These are phyloP conservation scores for Agrypnia vestita DNA, from an alignment of 1,140 invertebrate genomes.

Conservation along the genomic window DNA sequence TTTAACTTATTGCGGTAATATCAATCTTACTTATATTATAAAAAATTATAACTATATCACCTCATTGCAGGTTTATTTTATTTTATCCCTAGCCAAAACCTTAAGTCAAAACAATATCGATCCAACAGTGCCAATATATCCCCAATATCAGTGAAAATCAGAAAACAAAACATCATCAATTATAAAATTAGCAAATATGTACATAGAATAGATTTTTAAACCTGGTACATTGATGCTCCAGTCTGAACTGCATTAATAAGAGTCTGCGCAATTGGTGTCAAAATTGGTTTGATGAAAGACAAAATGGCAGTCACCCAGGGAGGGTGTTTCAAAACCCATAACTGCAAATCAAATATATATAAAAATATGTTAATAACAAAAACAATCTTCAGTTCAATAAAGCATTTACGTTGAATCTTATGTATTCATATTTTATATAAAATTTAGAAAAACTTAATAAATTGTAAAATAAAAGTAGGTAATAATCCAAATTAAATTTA, in stretches of 20 bases:
- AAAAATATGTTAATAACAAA: conserved; percentile 34
- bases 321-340: conserved; percentile 85
- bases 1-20: too few relatives aligned
- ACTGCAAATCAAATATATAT: conserved; percentile 65
- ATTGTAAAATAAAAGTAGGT: too few relatives aligned
- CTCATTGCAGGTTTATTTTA: too few relatives aligned
- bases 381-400: background rate
- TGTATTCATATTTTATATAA: background rate
- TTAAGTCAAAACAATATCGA: too few relatives aligned
- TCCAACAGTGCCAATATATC: too few relatives aligned
- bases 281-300: conserved; percentile 74
- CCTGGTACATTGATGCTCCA: conserved; percentile 83
- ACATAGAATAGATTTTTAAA: conserved; percentile 47
- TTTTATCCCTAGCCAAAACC: too few relatives aligned
- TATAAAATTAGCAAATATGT: too few relatives aligned
- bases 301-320: conserved; percentile 82
- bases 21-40: too few relatives aligned
- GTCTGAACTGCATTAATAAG: conserved; percentile 79
- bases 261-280: conserved; percentile 77
- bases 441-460: background rate
- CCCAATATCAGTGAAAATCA: too few relatives aligned
- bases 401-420: background rate
- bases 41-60: too few relatives aligned
- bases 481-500: too few relatives aligned
- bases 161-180: too few relatives aligned